phyloP scores from a whole-genome alignment of 1,140 invertebrate genomes.

The Plodia interpunctella region DNA sequence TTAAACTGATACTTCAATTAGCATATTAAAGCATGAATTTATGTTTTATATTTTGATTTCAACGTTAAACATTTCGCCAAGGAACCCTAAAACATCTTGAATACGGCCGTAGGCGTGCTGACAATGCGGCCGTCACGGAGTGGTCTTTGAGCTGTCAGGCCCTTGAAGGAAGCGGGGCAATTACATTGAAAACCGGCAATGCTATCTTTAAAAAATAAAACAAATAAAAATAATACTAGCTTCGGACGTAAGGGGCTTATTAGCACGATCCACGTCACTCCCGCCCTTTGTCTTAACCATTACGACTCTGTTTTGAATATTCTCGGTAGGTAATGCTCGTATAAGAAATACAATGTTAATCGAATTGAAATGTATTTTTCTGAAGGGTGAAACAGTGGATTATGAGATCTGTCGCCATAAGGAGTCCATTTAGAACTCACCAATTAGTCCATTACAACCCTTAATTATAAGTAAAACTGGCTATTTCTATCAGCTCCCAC shows the following conservation, averaged over 20 bases:
- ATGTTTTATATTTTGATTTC: no score
- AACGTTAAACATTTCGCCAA: neutral
- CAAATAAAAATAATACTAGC: constrained; percentile 8
- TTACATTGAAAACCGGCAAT: constrained; percentile 71
- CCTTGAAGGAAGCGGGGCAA: constrained; percentile 71
- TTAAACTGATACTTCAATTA: neutral
- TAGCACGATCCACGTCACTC: neutral
- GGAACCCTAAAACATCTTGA: constrained; percentile 27
- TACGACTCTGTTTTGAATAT: constrained; percentile 7
- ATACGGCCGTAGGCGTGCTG: constrained; percentile 62
- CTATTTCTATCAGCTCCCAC: no score
- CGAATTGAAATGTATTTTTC: neutral
- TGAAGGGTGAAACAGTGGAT: no score
- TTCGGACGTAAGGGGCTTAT: constrained; percentile 7
- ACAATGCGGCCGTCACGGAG: constrained; percentile 68
- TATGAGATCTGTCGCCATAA: no score
- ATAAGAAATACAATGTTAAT: no score
- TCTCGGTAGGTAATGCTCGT: neutral
- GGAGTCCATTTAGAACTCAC: no score
- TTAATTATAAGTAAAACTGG: no score
- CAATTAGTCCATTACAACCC: no score
- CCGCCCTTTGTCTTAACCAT: constrained; percentile 6
- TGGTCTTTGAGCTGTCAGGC: constrained; percentile 71
- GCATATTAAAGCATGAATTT: neutral
- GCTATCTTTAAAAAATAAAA: constrained; percentile 26